Base-by-base conservation (phyloP, 92 coral and sea anemone species). In the Siderastrea siderea region DNA sequence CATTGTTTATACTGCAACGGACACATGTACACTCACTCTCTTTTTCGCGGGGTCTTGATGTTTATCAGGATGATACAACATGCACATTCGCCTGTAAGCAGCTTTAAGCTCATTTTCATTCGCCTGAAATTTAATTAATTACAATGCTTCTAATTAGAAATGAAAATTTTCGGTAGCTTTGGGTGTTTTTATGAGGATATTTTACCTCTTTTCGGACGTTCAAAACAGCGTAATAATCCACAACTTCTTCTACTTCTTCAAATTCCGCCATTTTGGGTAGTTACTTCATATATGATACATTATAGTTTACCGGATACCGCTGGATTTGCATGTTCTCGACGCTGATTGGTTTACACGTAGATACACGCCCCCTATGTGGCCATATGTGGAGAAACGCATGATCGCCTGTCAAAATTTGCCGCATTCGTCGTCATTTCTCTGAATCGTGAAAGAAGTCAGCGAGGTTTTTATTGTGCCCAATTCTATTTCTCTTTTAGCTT, bases 1-100 rank as follows among this genome's bases (percentile, higher is more conserved):
- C 2, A 55, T 55, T 55, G 61, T 55, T 55, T 55, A 55, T 55
- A 17, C 12, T 68, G 73, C 11, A 68, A 68, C 13, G 16, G 11
- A 68, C 38, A 26, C 38, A 26, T 26, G 38, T 26, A 26, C 38
- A 15, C 51, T 86, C 61, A 97, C 99, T 94, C 85, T 89, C 78
- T 97, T 97, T 80, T 95, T 97, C 64, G 86, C 94, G 11, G 95
- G 88, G 69, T 94, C 98, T 44, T 58, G 86, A 69, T 97, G 99
- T 77, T 96, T 95, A 69, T 97, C 99, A 4, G 99, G 99, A 57
- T 97, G 99, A 79, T 95, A 97, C 43, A 94, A 54, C 26, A 95
- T 93, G 77, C 99, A 97, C 93, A 95, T 90, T 51, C 99, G 95
- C 6, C 99, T 93, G 77, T 95, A 96, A 5, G 99, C 96, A 43